Conservation (phyloP, 2,888 invertebrate genomes). For the Tyria jacobaeae region DNA sequence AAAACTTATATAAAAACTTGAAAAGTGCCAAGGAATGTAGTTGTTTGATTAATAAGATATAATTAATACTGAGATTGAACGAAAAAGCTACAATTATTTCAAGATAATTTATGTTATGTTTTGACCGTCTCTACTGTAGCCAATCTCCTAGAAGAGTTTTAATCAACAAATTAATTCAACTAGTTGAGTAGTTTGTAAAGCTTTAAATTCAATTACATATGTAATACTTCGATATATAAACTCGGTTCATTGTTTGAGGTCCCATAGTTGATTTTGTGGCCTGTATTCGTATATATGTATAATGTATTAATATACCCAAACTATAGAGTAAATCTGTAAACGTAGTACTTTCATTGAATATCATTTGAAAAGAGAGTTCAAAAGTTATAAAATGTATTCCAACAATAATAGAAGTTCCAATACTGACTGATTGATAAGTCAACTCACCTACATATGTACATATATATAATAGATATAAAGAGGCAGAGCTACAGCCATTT, state of each 20-base stretch:
- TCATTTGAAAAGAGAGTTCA: too few relatives aligned
- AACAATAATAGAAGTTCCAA: too few relatives aligned
- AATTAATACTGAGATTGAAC: background rate
- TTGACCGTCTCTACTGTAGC: background rate
- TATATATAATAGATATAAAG: too few relatives aligned
- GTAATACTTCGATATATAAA: background rate
- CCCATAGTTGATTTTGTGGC: background rate
- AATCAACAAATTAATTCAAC: background rate
- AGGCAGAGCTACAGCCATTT: too few relatives aligned
- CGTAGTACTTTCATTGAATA: too few relatives aligned
- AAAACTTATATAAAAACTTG: too few relatives aligned
- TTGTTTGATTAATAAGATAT: background rate
- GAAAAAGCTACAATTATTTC: background rate
- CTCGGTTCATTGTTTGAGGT: background rate
- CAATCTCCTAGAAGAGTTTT: conserved; percentile 3
- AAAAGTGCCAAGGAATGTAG: too few relatives aligned
- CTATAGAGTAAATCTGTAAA: too few relatives aligned
- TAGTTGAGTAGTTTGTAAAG: background rate
- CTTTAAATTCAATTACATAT: background rate
- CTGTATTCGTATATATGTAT: background rate
- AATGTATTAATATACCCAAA: too few relatives aligned
- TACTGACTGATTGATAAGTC: too few relatives aligned
- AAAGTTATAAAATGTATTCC: too few relatives aligned
- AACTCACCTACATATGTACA: too few relatives aligned
- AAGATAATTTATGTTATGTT: conserved; percentile 1